These are phyloP conservation scores for Aythya baeri DNA, from an alignment of 2,113 vertebrate genomes.

Conservation along the genomic window DNA sequence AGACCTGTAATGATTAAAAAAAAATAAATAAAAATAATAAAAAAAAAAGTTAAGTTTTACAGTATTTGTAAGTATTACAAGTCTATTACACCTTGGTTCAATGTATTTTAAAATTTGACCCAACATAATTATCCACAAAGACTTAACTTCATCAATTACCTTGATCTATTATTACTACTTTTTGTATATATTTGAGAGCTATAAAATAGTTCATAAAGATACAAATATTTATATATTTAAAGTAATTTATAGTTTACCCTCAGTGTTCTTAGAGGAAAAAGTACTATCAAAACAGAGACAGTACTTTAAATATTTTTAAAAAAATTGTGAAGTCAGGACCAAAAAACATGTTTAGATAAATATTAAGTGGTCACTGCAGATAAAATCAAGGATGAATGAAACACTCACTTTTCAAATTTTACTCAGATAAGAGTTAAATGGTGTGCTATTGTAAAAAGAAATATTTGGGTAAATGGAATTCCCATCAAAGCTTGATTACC, in stretches of 20 bases:
- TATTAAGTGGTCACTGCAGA: constrained; percentile 8
- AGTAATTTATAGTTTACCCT: not conserved
- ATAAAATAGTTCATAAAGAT: not conserved
- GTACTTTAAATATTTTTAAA: not conserved
- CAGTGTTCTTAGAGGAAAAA: not conserved
- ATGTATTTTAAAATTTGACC: not conserved
- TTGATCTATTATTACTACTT: not conserved
- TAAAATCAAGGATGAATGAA: constrained; percentile 24
- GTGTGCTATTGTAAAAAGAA: constrained; percentile 52
- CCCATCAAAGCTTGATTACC: constrained; percentile 64
- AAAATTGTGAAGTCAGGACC: not conserved
- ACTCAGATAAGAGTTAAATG: constrained; percentile 45
- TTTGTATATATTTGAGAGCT: not conserved
- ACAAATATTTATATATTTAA: not conserved
- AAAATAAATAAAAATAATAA: no score
- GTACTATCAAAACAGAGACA: not conserved
- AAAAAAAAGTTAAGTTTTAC: not conserved
- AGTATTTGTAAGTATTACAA: not conserved
- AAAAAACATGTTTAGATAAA: not conserved
- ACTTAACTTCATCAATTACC: not conserved
- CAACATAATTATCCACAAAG: not conserved
- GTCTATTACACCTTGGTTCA: not conserved
- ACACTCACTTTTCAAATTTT: constrained; percentile 36
- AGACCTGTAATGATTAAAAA: not conserved
- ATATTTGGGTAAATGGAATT: constrained; percentile 68